Evolutionary conservation across 2,888 invertebrate genomes (phyloP).

Genomic region (Allophyes oxyacanthae): DNA sequence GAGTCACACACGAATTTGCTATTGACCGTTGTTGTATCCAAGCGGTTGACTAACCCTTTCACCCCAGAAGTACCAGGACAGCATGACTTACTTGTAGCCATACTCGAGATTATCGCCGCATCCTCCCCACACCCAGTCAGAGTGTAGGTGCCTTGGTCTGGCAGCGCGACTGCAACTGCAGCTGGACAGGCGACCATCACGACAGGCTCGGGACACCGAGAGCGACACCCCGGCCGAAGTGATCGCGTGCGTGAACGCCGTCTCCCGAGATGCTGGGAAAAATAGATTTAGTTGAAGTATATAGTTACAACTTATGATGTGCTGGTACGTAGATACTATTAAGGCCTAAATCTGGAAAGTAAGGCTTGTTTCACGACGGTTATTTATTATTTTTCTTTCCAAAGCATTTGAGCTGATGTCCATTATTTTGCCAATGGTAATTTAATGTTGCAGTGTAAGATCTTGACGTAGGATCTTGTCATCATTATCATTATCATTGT

Average conservation of each 20-base stretch:
- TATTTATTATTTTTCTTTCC: neutral
- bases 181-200: slow-evolving; percentile 96
- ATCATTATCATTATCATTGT: no score
- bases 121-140: slow-evolving; percentile 99
- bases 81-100: slow-evolving; percentile 94
- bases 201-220: slow-evolving; percentile 96
- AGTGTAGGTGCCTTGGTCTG: slow-evolving; percentile 94
- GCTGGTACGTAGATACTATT: slow-evolving; percentile 35
- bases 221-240: slow-evolving; percentile 97
- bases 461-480: no score
- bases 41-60: slow-evolving; percentile 17
- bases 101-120: slow-evolving; percentile 99
- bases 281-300: slow-evolving; percentile 8
- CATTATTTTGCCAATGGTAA: no score
- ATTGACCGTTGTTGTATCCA: no score
- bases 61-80: slow-evolving; percentile 42
- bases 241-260: slow-evolving; percentile 97
- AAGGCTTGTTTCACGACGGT: neutral
- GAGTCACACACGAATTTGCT: no score
- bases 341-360: slow-evolving; percentile 32
- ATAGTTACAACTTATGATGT: slow-evolving; percentile 23
- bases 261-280: slow-evolving; percentile 93
- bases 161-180: slow-evolving; percentile 96
- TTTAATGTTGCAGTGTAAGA: no score
- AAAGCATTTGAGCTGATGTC: no score